phyloP scores from a whole-genome alignment of 1,140 invertebrate genomes.

The Lucilia sericata region DNA sequence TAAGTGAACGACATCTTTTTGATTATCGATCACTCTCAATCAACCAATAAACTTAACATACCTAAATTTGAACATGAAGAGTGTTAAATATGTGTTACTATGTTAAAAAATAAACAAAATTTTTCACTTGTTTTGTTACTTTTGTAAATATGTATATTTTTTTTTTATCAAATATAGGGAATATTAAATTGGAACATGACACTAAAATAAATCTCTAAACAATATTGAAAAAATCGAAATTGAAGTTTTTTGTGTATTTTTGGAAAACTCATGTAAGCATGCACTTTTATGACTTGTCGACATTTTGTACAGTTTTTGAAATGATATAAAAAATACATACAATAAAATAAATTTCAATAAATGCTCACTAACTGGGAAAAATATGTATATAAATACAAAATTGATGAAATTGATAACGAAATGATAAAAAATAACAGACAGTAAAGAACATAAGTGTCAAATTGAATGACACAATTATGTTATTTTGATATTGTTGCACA shows the following conservation, averaged over 20 bases:
- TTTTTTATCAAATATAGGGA: background rate
- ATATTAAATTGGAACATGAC: constrained; percentile 15
- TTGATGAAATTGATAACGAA: background rate
- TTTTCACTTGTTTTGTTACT: background rate
- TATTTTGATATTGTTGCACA: background rate
- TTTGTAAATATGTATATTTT: background rate
- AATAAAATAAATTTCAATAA: background rate
- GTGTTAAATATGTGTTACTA: no score
- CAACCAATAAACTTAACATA: no score
- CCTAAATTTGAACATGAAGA: no score
- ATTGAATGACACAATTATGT: no score
- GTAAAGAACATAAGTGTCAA: background rate
- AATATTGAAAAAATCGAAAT: background rate
- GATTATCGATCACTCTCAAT: no score
- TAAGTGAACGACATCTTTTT: no score
- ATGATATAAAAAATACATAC: background rate
- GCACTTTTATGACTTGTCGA: constrained; percentile 7
- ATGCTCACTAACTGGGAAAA: no score
- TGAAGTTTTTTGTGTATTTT: background rate
- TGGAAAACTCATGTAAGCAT: background rate
- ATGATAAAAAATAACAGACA: background rate
- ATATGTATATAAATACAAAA: background rate
- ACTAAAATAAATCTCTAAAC: background rate
- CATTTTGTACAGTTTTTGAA: background rate
- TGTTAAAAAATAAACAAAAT: background rate